phyloP scores from a whole-genome alignment of 2,888 invertebrate genomes.

The Cryptocephalus moraei region DNA sequence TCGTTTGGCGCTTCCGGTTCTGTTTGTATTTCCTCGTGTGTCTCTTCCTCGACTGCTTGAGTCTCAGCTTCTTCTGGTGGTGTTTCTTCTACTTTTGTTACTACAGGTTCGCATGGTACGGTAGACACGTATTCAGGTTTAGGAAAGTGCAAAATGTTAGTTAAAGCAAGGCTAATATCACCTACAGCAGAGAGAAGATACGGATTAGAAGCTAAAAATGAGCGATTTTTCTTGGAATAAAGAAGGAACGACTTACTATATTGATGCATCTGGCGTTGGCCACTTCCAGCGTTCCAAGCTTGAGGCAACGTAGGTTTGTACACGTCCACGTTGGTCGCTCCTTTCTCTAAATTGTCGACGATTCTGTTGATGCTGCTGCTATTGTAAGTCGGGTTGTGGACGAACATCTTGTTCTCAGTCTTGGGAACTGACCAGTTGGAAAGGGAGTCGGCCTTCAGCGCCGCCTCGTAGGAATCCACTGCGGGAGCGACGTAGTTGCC shows the following conservation, averaged over 20 bases:
- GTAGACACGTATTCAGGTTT: too few relatives aligned
- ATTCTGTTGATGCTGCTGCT: constrained; percentile 36
- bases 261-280: constrained; percentile 23
- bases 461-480: constrained; percentile 35
- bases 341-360: constrained; percentile 36
- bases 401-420: constrained; percentile 21
- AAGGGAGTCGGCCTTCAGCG: constrained; percentile 27
- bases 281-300: constrained; percentile 36
- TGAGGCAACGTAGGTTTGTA: constrained; percentile 42
- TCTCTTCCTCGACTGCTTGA: constrained; percentile 3
- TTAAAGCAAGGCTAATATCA: constrained; percentile 26
- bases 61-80: constrained; percentile 2
- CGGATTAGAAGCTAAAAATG: not conserved
- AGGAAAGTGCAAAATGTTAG: constrained; percentile 20
- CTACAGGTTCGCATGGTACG: not conserved
- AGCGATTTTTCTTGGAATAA: too few relatives aligned
- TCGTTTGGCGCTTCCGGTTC: not conserved
- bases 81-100: constrained; percentile 2
- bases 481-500: constrained; percentile 31
- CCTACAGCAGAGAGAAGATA: constrained; percentile 18
- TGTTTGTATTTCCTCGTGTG: not conserved
- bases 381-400: constrained; percentile 36
- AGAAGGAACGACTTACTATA: constrained; percentile 29
- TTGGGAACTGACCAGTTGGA: constrained; percentile 26
- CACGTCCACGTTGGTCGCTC: constrained; percentile 33